phyloP scores from a whole-genome alignment of 2,797 vertebrate genomes.

The Hozukius guyotensis region DNA sequence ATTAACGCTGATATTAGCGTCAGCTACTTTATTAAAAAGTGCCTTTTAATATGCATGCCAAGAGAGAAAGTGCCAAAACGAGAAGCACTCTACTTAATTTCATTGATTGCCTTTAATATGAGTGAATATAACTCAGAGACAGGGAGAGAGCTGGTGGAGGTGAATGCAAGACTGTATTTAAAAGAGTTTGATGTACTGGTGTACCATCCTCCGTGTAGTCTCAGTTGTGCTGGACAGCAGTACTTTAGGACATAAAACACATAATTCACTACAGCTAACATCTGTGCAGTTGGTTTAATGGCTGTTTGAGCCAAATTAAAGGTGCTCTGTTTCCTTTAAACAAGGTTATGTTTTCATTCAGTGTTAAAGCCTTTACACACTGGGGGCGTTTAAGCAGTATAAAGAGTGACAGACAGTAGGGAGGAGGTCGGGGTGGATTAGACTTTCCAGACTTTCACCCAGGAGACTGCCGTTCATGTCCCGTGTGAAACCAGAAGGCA shows the following conservation, averaged over 20 bases:
- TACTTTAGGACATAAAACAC: background rate
- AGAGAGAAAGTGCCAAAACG: background rate
- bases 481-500: no score
- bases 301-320: background rate
- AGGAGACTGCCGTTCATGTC: no score
- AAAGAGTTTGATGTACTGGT: background rate
- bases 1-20: background rate
- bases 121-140: background rate
- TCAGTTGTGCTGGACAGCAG: background rate
- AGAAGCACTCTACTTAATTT: constrained; percentile 2
- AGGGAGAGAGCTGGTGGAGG: background rate
- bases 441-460: no score
- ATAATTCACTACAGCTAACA: background rate
- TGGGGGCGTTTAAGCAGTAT: no score
- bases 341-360: background rate
- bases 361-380: background rate
- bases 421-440: no score
- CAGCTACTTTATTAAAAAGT: constrained; percentile 1
- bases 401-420: background rate
- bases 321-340: background rate
- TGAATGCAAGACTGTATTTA: background rate
- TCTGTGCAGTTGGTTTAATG: background rate
- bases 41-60: background rate
- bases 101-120: background rate
- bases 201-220: background rate